Evolutionary conservation across 2,888 invertebrate genomes (phyloP).

Genomic region (Dynastes maya): DNA sequence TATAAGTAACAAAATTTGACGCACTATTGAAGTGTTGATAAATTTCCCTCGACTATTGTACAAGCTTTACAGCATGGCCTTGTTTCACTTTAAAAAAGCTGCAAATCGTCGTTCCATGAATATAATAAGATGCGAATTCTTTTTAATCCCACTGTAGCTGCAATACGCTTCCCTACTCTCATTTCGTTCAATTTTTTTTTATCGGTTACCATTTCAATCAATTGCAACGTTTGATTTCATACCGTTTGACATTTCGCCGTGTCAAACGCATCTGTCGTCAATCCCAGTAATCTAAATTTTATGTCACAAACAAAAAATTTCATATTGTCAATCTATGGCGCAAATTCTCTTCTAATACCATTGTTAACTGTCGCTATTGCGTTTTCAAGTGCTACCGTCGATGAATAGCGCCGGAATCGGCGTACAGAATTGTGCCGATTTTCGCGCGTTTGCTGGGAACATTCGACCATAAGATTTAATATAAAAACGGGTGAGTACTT

Average conservation of each 20-base stretch:
- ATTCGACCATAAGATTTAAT: background rate
- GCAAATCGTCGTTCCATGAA: too few relatives aligned
- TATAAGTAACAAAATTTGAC: too few relatives aligned
- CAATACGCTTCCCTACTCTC: too few relatives aligned
- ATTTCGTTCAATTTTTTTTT: background rate
- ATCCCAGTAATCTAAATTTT: constrained; percentile 52
- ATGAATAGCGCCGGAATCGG: constrained; percentile 32
- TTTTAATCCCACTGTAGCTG: too few relatives aligned
- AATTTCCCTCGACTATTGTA: too few relatives aligned
- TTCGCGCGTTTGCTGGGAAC: background rate
- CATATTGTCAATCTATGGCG: constrained; percentile 43
- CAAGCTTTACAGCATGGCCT: too few relatives aligned
- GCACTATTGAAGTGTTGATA: too few relatives aligned
- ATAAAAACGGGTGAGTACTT: too few relatives aligned
- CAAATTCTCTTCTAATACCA: constrained; percentile 17
- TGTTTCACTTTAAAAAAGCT: too few relatives aligned
- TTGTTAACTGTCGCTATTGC: background rate
- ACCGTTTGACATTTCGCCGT: background rate
- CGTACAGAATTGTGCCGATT: background rate
- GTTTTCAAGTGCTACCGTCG: background rate
- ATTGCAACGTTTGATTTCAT: too few relatives aligned
- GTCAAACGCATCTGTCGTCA: constrained; percentile 21
- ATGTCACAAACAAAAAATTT: constrained; percentile 52
- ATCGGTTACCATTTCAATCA: too few relatives aligned
- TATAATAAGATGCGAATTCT: too few relatives aligned